Base-by-base conservation (phyloP, 2,888 invertebrate genomes). In the Ennomos erosarius region DNA sequence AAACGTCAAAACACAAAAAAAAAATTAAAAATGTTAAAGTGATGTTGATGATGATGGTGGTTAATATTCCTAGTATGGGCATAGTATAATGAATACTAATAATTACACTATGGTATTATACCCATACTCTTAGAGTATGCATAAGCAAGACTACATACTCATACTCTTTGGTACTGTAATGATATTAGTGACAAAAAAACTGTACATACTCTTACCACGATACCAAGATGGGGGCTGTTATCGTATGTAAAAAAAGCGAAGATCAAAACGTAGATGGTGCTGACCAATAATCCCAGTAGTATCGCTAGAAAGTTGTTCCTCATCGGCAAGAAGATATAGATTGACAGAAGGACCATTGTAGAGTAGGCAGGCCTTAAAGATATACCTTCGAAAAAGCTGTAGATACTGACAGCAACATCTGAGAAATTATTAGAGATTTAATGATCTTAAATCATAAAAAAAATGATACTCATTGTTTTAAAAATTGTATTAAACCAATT, bases 241-340 rank as follows among this genome's bases (percentile, higher is more conserved):
- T 75, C 61, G 58, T 90, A 91, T 0, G 91, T 88, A 60, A 86
- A 82, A 64, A 91, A 82, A 0, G 86, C 85, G 45, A 84, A 82
- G 13, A 88, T 84, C 8, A 89, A 66, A 1, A 97, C 85, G 76
- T 98, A 96, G 38, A 94, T 92, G 0, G 93, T 64, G 43, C 96
- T 95, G 10, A 96, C 95, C 0, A 95, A 82, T 1, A 94, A 65
- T 0, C 97, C 98, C 50, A 97, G 88, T 26, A 95, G 75, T 33
- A 96, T 93, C 0, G 96, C 95, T 63, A 96, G 90, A 63, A 94
- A 93, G 77, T 96, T 95, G 76, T 95, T 95, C 16, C 96, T 94
- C 75, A 98, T 93, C 0, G 97, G 97, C 68, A 98, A 92, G 84
- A 98, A 97, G 66, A 97, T 95, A 82, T 98, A 97, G 64, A 96